Base-by-base conservation (phyloP, 2,797 vertebrate species). In the Austrolebias charrua region DNA sequence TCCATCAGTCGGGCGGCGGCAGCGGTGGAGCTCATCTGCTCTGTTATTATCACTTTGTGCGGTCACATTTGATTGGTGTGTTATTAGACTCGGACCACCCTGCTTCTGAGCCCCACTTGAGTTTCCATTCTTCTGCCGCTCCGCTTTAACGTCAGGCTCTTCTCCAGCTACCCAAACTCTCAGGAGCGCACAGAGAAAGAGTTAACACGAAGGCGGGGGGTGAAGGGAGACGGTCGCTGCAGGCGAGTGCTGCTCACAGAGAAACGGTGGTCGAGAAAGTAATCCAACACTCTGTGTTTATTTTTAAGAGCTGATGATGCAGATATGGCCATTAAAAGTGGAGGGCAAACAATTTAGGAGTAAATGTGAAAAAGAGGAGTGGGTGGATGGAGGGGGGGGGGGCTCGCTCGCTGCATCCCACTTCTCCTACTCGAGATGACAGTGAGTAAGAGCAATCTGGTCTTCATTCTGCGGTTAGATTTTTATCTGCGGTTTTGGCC, bases 401-500 rank as follows among this genome's bases (percentile, higher is more conserved):
- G 53, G 46, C 13, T 6, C 3, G 16, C 16, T 45, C 3, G 15
- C 44, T 9, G 44, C 16, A 42, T 46, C 43, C 18, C 13, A 16
- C 43, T 13, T 58, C 55, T 33, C 24, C 72, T 31, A 58, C 71
- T 77, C 50, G 61, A 78, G 81, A 81, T 82, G 83, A 88, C 80
- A 79, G 74, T 87, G 82, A 87, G 85, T 89, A 81, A 86, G 66
- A 84, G 83, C 80, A 86, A 83, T 83, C 86, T 84, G 86, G 85
- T 72, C 78, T 81, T 80, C 73, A 82, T 86, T 88, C 71, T 89
- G 89, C 38, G 87, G 86, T 87, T 76, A 89, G 90, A 92, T 92
- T 87, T 85, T 75, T 86, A 92, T 92, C 90, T 87, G 87, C 46
- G 84, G 88, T 86, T 92, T 92, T 90, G 89, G 90, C 88, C 79